Evolutionary conservation across 2,888 invertebrate genomes (phyloP).

Genomic region (Anodontia alba): DNA sequence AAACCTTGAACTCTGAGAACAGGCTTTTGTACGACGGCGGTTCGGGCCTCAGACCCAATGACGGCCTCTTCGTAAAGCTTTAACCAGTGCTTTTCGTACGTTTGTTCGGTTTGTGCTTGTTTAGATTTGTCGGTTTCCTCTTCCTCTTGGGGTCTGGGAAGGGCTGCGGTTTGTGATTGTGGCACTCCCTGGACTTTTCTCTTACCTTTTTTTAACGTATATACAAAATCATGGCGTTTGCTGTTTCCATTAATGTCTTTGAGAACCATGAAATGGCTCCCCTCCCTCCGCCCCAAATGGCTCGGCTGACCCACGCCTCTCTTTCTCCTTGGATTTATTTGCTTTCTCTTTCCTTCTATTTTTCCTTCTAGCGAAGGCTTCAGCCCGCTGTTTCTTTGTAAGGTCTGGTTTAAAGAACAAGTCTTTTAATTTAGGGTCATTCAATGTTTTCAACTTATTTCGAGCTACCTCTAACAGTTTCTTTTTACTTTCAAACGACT

Average conservation of each 20-base stretch:
- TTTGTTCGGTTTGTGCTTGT: no score
- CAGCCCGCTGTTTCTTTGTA: not conserved
- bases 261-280: not conserved
- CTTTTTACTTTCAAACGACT: not conserved
- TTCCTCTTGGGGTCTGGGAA: no score
- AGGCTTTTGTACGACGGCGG: no score
- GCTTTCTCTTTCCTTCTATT: conserved; percentile 6
- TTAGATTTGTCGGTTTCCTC: no score
- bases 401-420: not conserved
- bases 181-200: no score
- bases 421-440: not conserved
- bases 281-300: not conserved
- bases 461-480: not conserved
- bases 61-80: no score
- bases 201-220: not conserved
- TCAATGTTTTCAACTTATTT: not conserved
- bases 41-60: no score
- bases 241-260: not conserved
- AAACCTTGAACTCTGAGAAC: no score
- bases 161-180: no score
- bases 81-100: no score
- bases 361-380: not conserved
- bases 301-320: not conserved
- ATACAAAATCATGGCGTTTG: not conserved
- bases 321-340: not conserved